Evolutionary conservation across 2,113 vertebrate genomes (phyloP).

Genomic region (Tachycineta bicolor): DNA sequence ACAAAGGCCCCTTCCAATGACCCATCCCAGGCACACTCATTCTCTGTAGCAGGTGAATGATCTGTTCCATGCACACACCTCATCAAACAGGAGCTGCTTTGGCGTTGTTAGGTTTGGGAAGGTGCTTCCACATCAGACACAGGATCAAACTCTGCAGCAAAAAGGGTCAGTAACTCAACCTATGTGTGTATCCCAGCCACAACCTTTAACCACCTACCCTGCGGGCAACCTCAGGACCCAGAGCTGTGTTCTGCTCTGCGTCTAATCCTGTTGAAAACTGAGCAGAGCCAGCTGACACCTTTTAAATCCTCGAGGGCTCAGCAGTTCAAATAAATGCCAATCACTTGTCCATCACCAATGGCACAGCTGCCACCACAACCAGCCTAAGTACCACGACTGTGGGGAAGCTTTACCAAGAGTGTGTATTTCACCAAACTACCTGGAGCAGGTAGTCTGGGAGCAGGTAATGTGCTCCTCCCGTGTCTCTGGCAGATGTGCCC

Average conservation of each 20-base stretch:
- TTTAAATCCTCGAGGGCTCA: background rate
- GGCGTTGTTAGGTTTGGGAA: background rate
- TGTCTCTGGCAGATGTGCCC: background rate
- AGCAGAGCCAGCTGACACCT: background rate
- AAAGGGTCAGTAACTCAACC: background rate
- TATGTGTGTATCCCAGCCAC: background rate
- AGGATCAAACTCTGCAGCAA: background rate
- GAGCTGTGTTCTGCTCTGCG: background rate
- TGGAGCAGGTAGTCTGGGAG: background rate
- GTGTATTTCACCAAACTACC: background rate
- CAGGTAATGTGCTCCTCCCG: background rate
- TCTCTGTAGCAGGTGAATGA: background rate
- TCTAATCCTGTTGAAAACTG: background rate
- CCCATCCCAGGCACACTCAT: background rate
- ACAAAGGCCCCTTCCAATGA: background rate
- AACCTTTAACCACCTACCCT: background rate
- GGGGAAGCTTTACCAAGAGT: accelerated
- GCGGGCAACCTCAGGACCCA: background rate
- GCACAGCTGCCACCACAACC: background rate
- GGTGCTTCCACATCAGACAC: background rate
- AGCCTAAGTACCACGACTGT: background rate
- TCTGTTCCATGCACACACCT: background rate
- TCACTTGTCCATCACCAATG: background rate
- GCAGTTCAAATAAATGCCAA: background rate
- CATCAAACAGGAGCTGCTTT: background rate